Percentiles rank a stretch among this genome's conserved stretches.
These are phyloP conservation scores for Muricea muricata DNA, from an alignment of 92 coral and sea anemone species.

Conservation along the genomic window DNA sequence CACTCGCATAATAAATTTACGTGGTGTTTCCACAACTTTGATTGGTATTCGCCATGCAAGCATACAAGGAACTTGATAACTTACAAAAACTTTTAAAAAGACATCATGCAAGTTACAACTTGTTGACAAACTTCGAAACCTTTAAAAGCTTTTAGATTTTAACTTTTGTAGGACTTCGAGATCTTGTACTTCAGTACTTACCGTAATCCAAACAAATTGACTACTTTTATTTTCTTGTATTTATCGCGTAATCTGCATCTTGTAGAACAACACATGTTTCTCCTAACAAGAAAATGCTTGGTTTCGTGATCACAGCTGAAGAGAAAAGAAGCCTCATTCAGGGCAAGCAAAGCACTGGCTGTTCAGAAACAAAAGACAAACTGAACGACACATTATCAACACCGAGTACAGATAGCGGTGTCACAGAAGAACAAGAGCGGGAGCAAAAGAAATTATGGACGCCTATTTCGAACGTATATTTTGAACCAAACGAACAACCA, in stretches of 20 bases:
- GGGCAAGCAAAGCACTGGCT: neutral
- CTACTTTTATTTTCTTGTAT: too few species aligned
- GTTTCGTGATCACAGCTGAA: conserved; percentile 39
- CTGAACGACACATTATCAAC: conserved; percentile 32
- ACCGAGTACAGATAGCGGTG: neutral
- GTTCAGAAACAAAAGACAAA: neutral
- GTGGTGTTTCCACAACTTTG: too few species aligned
- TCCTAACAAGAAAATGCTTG: conserved; percentile 12
- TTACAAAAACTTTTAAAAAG: too few species aligned
- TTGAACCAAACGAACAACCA: neutral
- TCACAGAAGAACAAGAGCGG: neutral
- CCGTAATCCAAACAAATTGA: too few species aligned
- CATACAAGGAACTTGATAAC: too few species aligned
- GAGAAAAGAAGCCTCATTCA: neutral
- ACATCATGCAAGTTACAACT: too few species aligned
- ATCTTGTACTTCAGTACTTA: too few species aligned
- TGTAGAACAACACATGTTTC: neutral
- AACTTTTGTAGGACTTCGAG: too few species aligned
- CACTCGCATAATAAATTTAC: too few species aligned
- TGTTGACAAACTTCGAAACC: too few species aligned
- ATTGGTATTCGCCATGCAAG: too few species aligned
- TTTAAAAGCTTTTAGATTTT: too few species aligned
- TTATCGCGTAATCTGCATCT: neutral
- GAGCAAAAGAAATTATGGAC: neutral
- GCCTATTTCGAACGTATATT: neutral